phyloP scores from a whole-genome alignment of 2,888 invertebrate genomes.

The Brachyptera risi region DNA sequence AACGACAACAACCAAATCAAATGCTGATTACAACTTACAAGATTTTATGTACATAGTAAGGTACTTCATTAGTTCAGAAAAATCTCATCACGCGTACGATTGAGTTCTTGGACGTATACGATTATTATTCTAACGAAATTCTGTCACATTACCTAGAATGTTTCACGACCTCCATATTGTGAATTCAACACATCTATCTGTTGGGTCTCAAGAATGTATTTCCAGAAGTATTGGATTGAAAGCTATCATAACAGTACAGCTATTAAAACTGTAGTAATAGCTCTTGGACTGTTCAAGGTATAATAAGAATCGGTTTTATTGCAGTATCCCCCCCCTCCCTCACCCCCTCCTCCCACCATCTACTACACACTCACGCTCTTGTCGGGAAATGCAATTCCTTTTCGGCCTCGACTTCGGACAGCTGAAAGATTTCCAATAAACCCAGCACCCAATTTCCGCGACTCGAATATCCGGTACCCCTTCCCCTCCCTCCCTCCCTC shows the following conservation, averaged over 20 bases:
- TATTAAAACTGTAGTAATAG: background rate
- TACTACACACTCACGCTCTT: slow-evolving; percentile 41
- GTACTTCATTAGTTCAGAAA: too few species aligned
- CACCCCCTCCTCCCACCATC: slow-evolving; percentile 40
- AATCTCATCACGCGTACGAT: too few species aligned
- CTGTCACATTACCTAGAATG: too few species aligned
- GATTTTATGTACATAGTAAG: too few species aligned
- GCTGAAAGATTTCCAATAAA: slow-evolving; percentile 50
- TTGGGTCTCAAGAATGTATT: too few species aligned
- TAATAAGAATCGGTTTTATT: slow-evolving; percentile 21
- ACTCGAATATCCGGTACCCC: slow-evolving; percentile 41
- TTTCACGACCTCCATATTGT: too few species aligned
- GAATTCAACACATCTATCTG: too few species aligned
- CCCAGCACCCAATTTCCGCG: slow-evolving; percentile 46
- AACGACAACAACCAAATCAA: too few species aligned
- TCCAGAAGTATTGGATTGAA: too few species aligned
- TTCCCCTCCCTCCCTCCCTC: slow-evolving; percentile 34
- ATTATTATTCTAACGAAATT: too few species aligned
- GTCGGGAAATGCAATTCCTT: slow-evolving; percentile 33
- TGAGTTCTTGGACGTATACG: too few species aligned
- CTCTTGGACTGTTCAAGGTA: slow-evolving; percentile 1
- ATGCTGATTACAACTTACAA: too few species aligned
- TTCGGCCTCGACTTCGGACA: slow-evolving; percentile 40
- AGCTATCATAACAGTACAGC: background rate
- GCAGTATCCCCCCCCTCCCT: slow-evolving; percentile 22